Conservation (phyloP, 2,797 vertebrate species). For the Fistularia commersonii region DNA sequence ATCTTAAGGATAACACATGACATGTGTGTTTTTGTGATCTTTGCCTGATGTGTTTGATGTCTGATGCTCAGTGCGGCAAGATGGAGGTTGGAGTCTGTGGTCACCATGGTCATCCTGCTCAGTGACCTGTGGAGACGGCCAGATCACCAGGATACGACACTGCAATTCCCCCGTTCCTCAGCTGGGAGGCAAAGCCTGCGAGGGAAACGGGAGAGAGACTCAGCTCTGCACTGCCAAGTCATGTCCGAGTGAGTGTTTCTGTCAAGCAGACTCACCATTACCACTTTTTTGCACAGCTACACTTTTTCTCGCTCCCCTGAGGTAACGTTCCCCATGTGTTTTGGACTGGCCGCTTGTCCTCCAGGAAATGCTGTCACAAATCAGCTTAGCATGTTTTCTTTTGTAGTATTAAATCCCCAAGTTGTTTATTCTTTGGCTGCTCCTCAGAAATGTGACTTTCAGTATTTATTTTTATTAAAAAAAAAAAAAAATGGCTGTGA, state of each 20-base stretch:
- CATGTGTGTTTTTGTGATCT: constrained; percentile 26
- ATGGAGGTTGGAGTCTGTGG: constrained; percentile 98
- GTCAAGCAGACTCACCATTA: constrained; percentile 12
- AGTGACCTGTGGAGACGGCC: constrained; percentile 90
- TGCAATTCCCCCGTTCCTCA: constrained; percentile 95
- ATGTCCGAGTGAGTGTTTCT: constrained; percentile 82
- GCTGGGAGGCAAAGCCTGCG: constrained; percentile 88
- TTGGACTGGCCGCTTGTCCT: constrained; percentile 38
- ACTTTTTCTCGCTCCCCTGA: constrained; percentile 28
- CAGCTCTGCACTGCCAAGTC: constrained; percentile 85
- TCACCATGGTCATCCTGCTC: constrained; percentile 97
- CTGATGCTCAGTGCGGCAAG: constrained; percentile 82
- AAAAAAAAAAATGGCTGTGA: no score
- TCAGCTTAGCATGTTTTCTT: constrained; percentile 43
- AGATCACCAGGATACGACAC: constrained; percentile 93
- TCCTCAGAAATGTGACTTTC: constrained; percentile 9
- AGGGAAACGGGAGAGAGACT: constrained; percentile 90
- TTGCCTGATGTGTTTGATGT: constrained; percentile 27
- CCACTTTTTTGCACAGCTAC: neutral
- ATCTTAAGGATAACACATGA: constrained; percentile 18
- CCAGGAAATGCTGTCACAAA: constrained; percentile 52
- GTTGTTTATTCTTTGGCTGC: constrained; percentile 16
- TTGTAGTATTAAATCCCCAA: constrained; percentile 29
- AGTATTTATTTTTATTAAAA: neutral
- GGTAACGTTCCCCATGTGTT: constrained; percentile 53